Conservation (phyloP, 2,888 invertebrate genomes). For the Synergus japonicus region DNA sequence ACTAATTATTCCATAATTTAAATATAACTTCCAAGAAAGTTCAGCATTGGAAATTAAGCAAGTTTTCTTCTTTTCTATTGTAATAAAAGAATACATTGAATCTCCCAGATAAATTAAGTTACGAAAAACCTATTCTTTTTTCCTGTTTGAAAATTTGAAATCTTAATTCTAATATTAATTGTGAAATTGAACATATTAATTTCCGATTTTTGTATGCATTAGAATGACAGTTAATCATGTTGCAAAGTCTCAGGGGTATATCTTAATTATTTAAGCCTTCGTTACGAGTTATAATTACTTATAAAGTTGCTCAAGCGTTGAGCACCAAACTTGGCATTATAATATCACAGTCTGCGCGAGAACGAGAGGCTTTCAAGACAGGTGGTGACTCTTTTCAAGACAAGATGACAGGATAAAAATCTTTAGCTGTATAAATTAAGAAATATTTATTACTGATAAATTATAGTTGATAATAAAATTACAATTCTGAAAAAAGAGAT, state of each 20-base stretch:
- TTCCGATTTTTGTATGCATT: background rate
- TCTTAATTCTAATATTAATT: background rate
- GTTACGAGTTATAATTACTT: conserved; percentile 26
- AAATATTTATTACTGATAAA: background rate
- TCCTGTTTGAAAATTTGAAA: background rate
- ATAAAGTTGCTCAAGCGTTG: background rate
- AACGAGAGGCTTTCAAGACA: conserved; percentile 8
- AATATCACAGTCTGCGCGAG: background rate
- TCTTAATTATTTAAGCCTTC: conserved; percentile 24
- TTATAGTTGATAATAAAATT: background rate
- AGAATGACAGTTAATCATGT: background rate
- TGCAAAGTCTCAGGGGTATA: background rate
- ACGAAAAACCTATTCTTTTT: no score
- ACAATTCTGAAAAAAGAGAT: background rate
- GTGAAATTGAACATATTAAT: background rate
- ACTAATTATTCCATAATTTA: no score
- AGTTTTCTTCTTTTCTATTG: no score
- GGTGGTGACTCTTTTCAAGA: background rate
- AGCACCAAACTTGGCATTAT: conserved; percentile 10
- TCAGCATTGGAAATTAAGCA: no score
- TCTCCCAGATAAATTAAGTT: no score
- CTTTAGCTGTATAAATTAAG: background rate
- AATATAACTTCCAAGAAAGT: no score
- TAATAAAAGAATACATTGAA: no score
- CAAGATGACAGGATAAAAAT: background rate